Base-by-base conservation (phyloP, 1,140 invertebrate genomes). In the Drosophila ironensis region DNA sequence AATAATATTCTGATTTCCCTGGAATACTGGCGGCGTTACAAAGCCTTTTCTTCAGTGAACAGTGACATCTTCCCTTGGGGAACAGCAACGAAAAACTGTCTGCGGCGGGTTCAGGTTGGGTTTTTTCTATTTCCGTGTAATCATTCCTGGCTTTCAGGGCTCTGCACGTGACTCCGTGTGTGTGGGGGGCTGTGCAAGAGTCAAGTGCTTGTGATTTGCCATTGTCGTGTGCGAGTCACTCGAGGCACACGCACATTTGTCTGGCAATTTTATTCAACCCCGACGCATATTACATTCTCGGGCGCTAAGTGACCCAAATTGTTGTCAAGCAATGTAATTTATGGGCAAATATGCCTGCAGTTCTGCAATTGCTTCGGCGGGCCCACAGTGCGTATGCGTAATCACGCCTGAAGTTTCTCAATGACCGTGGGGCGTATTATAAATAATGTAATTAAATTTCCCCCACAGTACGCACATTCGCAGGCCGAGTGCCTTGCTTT, bases 371-470 rank as follows among this genome's bases (percentile, higher is more conserved):
- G n/a, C n/a, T n/a, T n/a, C n/a, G n/a, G n/a, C n/a, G 14, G 14
- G 38, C 22, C 56, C 41, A 72, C 78, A 40, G 48, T 84, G 74
- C 78, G 73, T 86, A 86, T 86, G 50, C 64, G 70, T 67, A 51
- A 74, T 53, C 40, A 60, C 41, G 57, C 7, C 7, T 16, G 33
- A 37, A 16, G 3, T 14, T 37, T 14, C 33, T 37, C 33, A 37
- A 37, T 37, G 24, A 46, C 74, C 59, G 20, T 38, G 41, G 45
- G 48, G 41, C 28, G 20, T 52, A 54, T 63, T 51, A 80, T 60
- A 68, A 80, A 80, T 84, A 86, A 86, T 86, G 74, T 78, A 84
- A 84, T 84, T 84, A 80, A 74, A 72, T 78, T 75, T 59, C 41
- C 30, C 30, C 11, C 6, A 69, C 60, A 27, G 20, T 47, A 70